Evolutionary conservation across 2,888 invertebrate species (phyloP).

Genomic region (Timandra comae): DNA sequence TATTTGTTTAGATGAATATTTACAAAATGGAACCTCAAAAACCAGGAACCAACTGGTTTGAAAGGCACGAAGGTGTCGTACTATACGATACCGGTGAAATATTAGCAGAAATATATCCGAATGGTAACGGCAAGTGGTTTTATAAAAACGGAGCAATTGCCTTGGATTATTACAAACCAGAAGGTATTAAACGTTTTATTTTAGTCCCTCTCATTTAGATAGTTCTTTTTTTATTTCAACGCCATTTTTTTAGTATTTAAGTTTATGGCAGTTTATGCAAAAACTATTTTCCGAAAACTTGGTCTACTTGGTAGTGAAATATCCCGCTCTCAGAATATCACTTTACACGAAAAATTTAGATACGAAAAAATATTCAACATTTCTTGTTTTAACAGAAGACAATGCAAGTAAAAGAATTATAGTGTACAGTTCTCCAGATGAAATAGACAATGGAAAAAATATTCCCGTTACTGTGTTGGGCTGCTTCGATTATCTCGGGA

Average conservation of each 20-base stretch:
- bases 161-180: constrained; percentile 34
- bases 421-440: constrained; percentile 35
- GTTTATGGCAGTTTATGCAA: too few species aligned
- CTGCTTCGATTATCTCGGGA: constrained; percentile 42
- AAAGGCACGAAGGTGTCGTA: constrained; percentile 22
- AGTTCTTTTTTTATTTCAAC: too few species aligned
- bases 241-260: too few species aligned
- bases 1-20: constrained; percentile 37
- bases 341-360: too few species aligned
- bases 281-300: too few species aligned
- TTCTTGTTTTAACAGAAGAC: too few species aligned
- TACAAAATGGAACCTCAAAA: constrained; percentile 44
- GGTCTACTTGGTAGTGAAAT: too few species aligned
- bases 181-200: too few species aligned
- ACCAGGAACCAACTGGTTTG: constrained; percentile 40
- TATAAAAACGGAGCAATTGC: constrained; percentile 46
- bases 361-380: too few species aligned
- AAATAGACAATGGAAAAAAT: constrained; percentile 17
- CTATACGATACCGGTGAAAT: constrained; percentile 38
- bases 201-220: too few species aligned
- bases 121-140: constrained; percentile 40
- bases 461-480: constrained; percentile 33
- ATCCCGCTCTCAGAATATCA: too few species aligned
- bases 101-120: constrained; percentile 33
- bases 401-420: constrained; percentile 29